These are phyloP conservation scores for Gobio occitaniae DNA, from an alignment of 2,797 vertebrate genomes.

Conservation along the genomic window DNA sequence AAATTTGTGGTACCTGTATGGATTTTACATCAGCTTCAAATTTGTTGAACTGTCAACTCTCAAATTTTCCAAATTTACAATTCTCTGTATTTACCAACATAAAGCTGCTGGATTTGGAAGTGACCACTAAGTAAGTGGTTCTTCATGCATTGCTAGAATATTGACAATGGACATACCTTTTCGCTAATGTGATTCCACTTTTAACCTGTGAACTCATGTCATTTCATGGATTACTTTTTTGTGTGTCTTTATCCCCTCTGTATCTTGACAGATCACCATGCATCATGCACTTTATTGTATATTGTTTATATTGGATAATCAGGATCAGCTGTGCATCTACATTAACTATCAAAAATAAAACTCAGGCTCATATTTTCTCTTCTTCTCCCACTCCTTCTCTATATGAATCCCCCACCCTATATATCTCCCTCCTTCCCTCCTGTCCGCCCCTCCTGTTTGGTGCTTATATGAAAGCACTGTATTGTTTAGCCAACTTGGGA, in stretches of 20 bases:
- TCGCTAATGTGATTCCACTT: not conserved
- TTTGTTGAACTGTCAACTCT: no score
- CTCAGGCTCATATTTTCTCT: not conserved
- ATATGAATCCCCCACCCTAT: not conserved
- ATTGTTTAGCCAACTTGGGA: slow-evolving; percentile 63
- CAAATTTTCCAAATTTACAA: no score
- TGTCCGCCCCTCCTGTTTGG: slow-evolving; percentile 4
- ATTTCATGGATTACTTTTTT: not conserved
- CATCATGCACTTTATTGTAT: not conserved
- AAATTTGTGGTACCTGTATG: no score
- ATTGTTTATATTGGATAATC: not conserved
- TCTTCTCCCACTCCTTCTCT: not conserved
- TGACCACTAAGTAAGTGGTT: no score
- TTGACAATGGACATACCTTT: no score
- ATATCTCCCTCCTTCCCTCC: slow-evolving; percentile 3
- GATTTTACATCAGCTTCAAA: no score
- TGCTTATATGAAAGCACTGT: slow-evolving; percentile 56
- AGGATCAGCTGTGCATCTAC: not conserved
- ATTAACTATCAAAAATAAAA: slow-evolving; percentile 1
- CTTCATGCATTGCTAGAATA: no score
- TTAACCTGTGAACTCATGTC: not conserved
- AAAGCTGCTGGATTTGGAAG: no score
- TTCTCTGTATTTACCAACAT: no score
- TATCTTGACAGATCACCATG: not conserved
- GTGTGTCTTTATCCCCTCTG: not conserved